Evolutionary conservation across 2,888 invertebrate species (phyloP).

Genomic region (Nudaria mundana): DNA sequence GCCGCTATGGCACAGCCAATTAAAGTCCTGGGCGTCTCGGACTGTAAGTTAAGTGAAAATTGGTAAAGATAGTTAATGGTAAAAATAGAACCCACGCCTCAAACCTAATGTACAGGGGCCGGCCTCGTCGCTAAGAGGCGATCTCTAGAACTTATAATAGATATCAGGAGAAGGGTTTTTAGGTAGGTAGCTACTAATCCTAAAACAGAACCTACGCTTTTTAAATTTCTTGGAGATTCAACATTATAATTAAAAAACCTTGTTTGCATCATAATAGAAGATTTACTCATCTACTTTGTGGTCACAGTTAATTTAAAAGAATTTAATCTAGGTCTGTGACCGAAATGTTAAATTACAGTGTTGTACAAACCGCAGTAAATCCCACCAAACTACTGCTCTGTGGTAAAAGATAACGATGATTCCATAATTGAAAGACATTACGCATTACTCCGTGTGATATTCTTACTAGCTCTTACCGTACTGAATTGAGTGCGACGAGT

Average conservation of each 20-base stretch:
- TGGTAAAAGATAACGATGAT: slow-evolving; percentile 15
- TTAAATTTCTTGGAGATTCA: too few relatives aligned
- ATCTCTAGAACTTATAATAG: too few relatives aligned
- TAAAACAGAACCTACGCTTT: too few relatives aligned
- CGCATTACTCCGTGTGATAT: slow-evolving; percentile 4
- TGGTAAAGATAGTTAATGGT: too few relatives aligned
- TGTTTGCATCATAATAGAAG: slow-evolving; percentile 2
- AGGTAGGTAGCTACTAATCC: too few relatives aligned
- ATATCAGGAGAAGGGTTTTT: too few relatives aligned
- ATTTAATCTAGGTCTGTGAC: slow-evolving; percentile 7
- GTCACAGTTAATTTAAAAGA: neutral
- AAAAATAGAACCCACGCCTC: too few relatives aligned
- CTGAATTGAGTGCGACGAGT: neutral
- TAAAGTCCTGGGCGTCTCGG: too few relatives aligned
- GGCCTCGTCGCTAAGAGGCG: too few relatives aligned
- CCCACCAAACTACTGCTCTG: slow-evolving; percentile 1
- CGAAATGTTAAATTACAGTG: slow-evolving; percentile 7
- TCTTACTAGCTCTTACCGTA: slow-evolving; percentile 1
- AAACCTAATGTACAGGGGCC: too few relatives aligned
- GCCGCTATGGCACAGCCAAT: too few relatives aligned
- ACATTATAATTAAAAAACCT: neutral
- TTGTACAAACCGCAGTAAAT: slow-evolving; percentile 12
- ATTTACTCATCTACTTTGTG: slow-evolving; percentile 1
- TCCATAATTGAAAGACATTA: slow-evolving; percentile 18
- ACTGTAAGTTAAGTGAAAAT: too few relatives aligned